Evolutionary conservation across 2,113 vertebrate species (phyloP), one percentile per base, ranked within the genome.

Genomic region (Rhombomys opimus): DNA sequence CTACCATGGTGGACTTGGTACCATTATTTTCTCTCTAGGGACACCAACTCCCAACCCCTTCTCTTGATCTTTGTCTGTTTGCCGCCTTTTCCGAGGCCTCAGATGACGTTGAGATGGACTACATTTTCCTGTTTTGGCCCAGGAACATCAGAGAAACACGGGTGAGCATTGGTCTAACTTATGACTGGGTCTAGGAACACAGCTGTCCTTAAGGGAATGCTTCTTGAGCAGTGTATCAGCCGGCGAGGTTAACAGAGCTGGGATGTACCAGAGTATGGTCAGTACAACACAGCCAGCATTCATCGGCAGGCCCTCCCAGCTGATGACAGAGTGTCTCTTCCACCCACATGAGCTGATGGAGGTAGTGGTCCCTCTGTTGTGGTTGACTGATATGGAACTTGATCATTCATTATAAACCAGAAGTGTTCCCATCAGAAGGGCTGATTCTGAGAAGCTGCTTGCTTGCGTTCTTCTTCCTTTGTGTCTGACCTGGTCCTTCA

Each of bases 1-100:
- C 80, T 57, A 4, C 1, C 14, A 0, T 14, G 0, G 41, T n/a
- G 7, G 32, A 46, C 41, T 17, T 38, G 17, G 2, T 25, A 10
- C 15, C 5, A 0, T 54, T 87, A n/a, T 22, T 52, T 68, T 54
- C 18, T 67, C 46, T 32, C 76, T 38, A 72, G 27, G 46, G 65
- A 65, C 32, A 15, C 67, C n/a, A 5, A 0, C 57, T 52, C 70
- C 52, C 9, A 63, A 18, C 52, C 23, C 30, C 86, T 59, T 67
- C 32, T 63, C 2, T 2, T 23, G 18, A 25, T 86, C 32, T 41
- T n/a, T 5, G 0, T 20, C 68, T 77, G 59, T 61, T 1, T 14
- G 41, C 67, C 7, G 23, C 11, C 11, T 86, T 76, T 20, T 25
- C 78, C 78, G 22, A 7, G 14, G 15, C 27, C 68, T 13, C 12